Evolutionary conservation across 64 coral and sea anemone genomes (phyloP), one percentile per base, ranked within the genome.

Genomic region (Anthopleura sola): DNA sequence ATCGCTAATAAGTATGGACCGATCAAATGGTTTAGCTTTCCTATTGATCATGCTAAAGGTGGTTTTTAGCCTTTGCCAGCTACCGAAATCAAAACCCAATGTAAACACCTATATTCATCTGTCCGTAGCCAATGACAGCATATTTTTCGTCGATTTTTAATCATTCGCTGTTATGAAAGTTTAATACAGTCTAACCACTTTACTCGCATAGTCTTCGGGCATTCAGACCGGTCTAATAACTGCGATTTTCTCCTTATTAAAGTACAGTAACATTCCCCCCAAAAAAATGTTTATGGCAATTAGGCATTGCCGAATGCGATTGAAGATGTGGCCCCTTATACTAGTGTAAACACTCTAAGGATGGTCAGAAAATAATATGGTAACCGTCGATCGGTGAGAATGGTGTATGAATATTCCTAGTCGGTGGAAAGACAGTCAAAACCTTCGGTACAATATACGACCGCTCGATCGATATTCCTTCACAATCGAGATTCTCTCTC

Each of bases 121-220:
- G 79, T 80, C 68, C 49, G 81, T 83, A 91, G 50, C 84, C 60
- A 64, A 36, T 88, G 93, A 95, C 76, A 88, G 86, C 56, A 95
- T 91, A 95, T 95, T 88, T 91, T 91, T 90, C 83, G 46, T 79
- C 80, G 90, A 91, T 86, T 91, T 95, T 88, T 90, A 85, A 91
- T 91, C 85, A 95, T 88, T 55, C 82, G 89, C 86, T 83, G 86
- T 95, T 86, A 95, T 95, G 83, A 95, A 95, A 95, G 57, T 91
- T 95, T 95, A 95, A 95, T 95, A 84, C 49, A 47, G 57, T 76
- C 66, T 91, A 28, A 86, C 50, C 78, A 57, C 49, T 66, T 66
- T 56, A 40, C 53, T 76, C 83, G 58, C 60, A 55, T 75, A 84
- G 81, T 75, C 37, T 54, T 49, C 15, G 40, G 60, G 64, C 56